Evolutionary conservation across 2,797 vertebrate species (phyloP), one percentile per base, ranked within the genome.

Genomic region (Presbytis comata): DNA sequence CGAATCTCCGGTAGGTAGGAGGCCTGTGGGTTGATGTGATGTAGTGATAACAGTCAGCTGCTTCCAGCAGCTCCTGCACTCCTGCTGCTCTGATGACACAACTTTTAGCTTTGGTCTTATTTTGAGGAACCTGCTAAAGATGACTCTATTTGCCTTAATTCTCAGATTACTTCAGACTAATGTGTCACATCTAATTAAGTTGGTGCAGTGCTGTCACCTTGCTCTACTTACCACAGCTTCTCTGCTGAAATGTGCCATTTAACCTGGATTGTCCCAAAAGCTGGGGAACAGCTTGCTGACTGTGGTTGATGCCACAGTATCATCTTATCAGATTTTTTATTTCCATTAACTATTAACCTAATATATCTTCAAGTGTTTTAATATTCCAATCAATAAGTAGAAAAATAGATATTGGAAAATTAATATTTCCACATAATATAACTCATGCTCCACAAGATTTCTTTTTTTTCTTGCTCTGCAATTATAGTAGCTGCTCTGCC

Each of bases 291-390:
- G 85, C 41, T 86, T 94, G 81, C 57, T 87, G 67, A 30, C 82
- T 74, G 28, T 55, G 33, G 53, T 14, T 50, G 79, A 67, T 85
- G 30, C 12, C 59, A 26, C 30, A 72, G 78, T 41, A n/a, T 36
- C 21, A 26, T 84, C 39, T 84, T 24, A 50, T 53, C 55, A 76
- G 53, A 46, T 22, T 81, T 89, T 80, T 44, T 11, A 67, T 82
- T 96, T 80, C 79, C 79, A 89, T 85, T 92, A 84, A 70, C 91
- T 81, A 83, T 90, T 92, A 85, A 89, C 36, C 33, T 83, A 59
- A 36, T 74, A 33, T 55, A 36, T 84, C 79, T 85, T 80, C 36
- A 72, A 86, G 41, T 53, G 41, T 95, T 94, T 96, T 94, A 86
- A 87, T 53, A 91, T 91, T 94, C 59, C 36, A 79, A 57, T 74